A percentile compares a stretch with the other conserved stretches of the same genome.
These are phyloP conservation scores for Disparrhopalites patrizii DNA, from an alignment of 2,888 invertebrate species.

Conservation along the genomic window DNA sequence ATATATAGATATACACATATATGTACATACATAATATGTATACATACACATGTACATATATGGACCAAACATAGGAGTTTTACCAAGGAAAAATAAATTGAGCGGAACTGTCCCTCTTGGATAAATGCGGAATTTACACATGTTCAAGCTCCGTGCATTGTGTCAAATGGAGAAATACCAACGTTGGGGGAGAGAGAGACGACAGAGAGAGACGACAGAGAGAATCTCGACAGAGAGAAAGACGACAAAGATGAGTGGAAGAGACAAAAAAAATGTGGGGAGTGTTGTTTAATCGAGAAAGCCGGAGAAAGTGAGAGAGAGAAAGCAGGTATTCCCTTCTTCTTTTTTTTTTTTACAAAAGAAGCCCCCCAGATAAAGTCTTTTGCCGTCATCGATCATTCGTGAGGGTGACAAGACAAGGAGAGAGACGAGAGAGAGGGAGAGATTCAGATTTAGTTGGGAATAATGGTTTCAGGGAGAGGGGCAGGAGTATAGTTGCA, in stretches of 20 bases:
- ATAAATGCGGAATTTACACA: too few species aligned
- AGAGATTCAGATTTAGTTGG: conserved; percentile 27
- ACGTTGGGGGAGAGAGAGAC: too few species aligned
- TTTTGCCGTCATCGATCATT: conserved; percentile 22
- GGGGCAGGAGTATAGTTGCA: conserved; percentile 10
- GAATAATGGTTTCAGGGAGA: conserved; percentile 22
- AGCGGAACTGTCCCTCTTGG: background rate
- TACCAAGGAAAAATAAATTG: conserved; percentile 4
- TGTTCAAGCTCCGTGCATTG: too few species aligned
- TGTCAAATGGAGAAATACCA: too few species aligned
- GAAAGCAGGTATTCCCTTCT: conserved; percentile 1
- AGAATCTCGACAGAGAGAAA: background rate
- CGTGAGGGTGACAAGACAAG: conserved; percentile 23
- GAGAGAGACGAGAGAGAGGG: too few species aligned
- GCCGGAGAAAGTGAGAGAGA: background rate
- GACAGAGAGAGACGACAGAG: too few species aligned
- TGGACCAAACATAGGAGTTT: too few species aligned
- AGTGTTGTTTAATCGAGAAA: conserved; percentile 2
- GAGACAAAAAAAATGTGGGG: too few species aligned
- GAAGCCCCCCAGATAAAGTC: conserved; percentile 1
- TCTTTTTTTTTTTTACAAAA: background rate
- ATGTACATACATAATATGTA: too few species aligned
- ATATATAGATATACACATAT: too few species aligned
- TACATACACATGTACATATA: too few species aligned
- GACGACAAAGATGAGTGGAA: background rate